Evolutionary conservation across 2,888 invertebrate species (phyloP), one percentile per base, ranked within the genome.

Genomic region (Diachrysia chrysitis): DNA sequence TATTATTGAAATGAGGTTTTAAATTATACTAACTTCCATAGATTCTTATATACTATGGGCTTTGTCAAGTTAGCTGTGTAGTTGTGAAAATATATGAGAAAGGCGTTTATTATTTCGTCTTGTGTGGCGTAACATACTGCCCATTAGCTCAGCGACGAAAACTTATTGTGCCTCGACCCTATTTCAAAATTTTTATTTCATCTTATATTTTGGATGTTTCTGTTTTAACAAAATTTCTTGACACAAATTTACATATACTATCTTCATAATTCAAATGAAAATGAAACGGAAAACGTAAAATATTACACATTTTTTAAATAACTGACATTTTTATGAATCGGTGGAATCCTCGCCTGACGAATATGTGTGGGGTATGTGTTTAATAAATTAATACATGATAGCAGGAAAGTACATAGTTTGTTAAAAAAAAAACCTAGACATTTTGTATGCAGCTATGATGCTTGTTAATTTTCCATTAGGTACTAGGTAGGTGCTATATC

Each of bases 101-200:
- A 63, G 59, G 65, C 69, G 73, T 79, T 69, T 79, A 82, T 76
- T 76, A 73, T 66, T 79, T 76, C 77, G 69, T 82, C 74, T 77
- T 82, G 83, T 82, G 81, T 68, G 81, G 81, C 65, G 59, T 60
- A 69, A 70, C 37, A 63, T 62, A 70, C 55, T 55, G 59, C 1
- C 71, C 64, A 78, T 82, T 82, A 78, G 78, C 60, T 48, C 32
- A 48, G 62, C 62, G 80, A 73, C 46, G 73, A 78, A 66, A 82
- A 71, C 69, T 71, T 68, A 71, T 82, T 66, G 65, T 69, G 53
- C 51, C 17, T 69, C 66, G 61, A 63, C 23, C 29, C 68, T 71
- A 70, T 68, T 62, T 64, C 59, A 63, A 55, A 66, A 58, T 62
- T 79, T n/a, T 58, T 77, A 58, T 73, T 68, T 71, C 65, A 67